Evolutionary conservation across 2,888 invertebrate species (phyloP), one percentile per base, ranked within the genome.

Genomic region (Drosophila helvetica): DNA sequence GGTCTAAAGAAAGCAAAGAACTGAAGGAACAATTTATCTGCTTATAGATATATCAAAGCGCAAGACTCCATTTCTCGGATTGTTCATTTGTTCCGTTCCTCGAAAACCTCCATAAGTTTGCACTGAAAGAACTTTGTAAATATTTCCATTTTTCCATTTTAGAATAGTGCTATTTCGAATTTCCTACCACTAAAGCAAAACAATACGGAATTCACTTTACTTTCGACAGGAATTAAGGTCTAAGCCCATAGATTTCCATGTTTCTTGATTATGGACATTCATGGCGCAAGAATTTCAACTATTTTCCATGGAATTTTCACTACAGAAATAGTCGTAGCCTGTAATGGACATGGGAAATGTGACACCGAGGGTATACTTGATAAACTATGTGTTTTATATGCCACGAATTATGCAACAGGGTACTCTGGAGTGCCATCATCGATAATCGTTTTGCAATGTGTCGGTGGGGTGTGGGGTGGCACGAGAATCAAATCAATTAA

Each of bases 401-500:
- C 45, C 19, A 1, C n/a, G 9, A 6, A 9, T 8, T 15, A 30
- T 51, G 17, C 4, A 9, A 17, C 10, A 27, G 57, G 65, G 65
- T 65, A 58, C 4, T 5, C 15, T 15, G 12, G 12, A 19, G 22
- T 25, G 43, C 57, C 19, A 48, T 54, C 27, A 71, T 27, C 38
- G n/a, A n/a, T 45, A 25, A 46, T 33, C 46, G 19, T 60, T 60
- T 46, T 54, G 51, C 43, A 48, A 19, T 48, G 33, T 50, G 10
- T 46, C 43, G n/a, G 45, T 53, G 77, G 58, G n/a, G n/a, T 22
- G 0, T 22, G 22, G 22, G 22, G 0, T 22, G 22, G 22, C 86
- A 83, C 84, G 79, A 86, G 84, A 84, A 84, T 74, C 62, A 74
- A 82, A 84, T 84, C 82, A 86, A 86, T 84, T 86, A 86, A 61